Evolutionary conservation across 2,113 vertebrate species (phyloP).

Genomic region (Felis catus): F.catus_Fca126_mat1.0 CM031412.1:168194501-168195000

Average conservation of each 20-base stretch:
- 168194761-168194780: not conserved
- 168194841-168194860: not conserved
- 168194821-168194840: not conserved
- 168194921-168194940: not conserved
- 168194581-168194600: not conserved
- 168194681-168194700: not conserved
- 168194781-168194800: not conserved
- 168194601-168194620: not conserved
- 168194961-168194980: not conserved
- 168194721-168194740: not conserved
- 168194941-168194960: not conserved
- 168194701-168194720: not conserved
- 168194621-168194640: constrained; percentile 12
- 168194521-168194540: constrained; percentile 36
- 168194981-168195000: not conserved
- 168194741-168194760: not conserved
- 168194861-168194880: not conserved
- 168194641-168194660: not conserved
- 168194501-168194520: not conserved
- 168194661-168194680: not conserved
- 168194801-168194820: not conserved
- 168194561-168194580: not conserved
- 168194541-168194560: constrained; percentile 19
- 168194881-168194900: not conserved
- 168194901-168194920: not conserved